Conservation (phyloP, 2,888 invertebrate genomes). For the Tenthredo livida region DNA sequence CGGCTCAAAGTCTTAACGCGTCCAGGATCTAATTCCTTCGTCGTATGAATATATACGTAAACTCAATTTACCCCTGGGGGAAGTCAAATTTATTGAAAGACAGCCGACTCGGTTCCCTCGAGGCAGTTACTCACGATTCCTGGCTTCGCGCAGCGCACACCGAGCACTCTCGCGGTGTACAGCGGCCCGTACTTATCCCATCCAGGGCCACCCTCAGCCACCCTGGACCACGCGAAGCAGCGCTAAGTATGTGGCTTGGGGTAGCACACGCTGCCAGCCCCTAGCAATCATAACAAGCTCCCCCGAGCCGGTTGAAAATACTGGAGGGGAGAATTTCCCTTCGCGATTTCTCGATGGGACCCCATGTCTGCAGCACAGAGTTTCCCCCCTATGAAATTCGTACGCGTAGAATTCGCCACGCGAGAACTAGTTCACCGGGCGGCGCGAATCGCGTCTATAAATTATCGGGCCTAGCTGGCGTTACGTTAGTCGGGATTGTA, state of each 20-base stretch:
- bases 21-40: conserved; percentile 18
- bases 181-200: conserved; percentile 51
- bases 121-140: conserved; percentile 58
- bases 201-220: conserved; percentile 26
- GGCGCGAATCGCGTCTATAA: conserved; percentile 75
- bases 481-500: conserved; percentile 73
- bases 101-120: conserved; percentile 57
- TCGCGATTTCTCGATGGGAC: conserved; percentile 28
- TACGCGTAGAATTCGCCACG: conserved; percentile 60
- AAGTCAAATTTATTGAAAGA: conserved; percentile 62
- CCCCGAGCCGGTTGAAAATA: conserved; percentile 52
- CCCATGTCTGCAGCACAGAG: neutral
- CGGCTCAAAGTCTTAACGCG: conserved; percentile 21
- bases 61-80: conserved; percentile 60
- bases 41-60: conserved; percentile 47
- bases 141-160: conserved; percentile 52
- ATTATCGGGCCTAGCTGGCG: conserved; percentile 75
- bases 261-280: conserved; percentile 50
- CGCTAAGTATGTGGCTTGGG: conserved; percentile 53
- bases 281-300: conserved; percentile 68
- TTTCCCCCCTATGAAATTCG: conserved; percentile 30
- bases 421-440: conserved; percentile 63
- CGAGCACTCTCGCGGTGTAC: conserved; percentile 37
- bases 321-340: conserved; percentile 44
- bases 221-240: conserved; percentile 46